Percentiles rank a stretch among this genome's conserved stretches.
These are phyloP conservation scores for Mobula hypostoma DNA, from an alignment of 2,113 vertebrate species.

Conservation along the genomic window DNA sequence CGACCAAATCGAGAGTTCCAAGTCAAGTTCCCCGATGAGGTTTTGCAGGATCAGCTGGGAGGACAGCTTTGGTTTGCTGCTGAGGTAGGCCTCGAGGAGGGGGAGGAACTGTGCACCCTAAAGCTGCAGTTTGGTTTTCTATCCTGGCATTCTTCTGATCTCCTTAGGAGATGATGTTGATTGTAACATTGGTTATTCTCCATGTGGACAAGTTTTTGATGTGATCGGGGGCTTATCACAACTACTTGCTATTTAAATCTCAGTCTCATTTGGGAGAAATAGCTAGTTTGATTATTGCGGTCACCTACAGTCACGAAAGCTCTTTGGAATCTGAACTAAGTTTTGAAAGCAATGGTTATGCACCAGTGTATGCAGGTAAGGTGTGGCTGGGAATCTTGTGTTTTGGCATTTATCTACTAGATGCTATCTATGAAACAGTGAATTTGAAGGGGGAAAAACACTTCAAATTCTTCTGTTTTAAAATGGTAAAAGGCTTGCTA, in stretches of 20 bases:
- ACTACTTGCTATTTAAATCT: background rate
- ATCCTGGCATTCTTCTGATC: background rate
- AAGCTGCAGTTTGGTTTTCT: background rate
- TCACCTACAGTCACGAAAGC: background rate
- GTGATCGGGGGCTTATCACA: background rate
- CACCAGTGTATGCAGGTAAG: background rate
- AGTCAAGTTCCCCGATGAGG: conserved; percentile 61
- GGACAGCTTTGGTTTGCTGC: conserved; percentile 62
- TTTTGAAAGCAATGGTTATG: background rate
- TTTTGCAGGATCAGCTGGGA: conserved; percentile 53
- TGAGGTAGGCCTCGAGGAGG: conserved; percentile 48
- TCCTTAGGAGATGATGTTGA: background rate
- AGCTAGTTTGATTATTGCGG: background rate
- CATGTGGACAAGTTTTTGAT: background rate
- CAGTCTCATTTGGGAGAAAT: background rate
- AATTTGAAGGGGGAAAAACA: background rate
- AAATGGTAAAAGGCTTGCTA: background rate
- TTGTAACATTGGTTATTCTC: background rate
- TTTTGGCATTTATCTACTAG: background rate
- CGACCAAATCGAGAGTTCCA: conserved; percentile 57
- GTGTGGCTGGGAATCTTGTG: background rate
- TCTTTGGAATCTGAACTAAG: background rate
- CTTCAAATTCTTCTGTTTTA: background rate
- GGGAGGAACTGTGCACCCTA: background rate
- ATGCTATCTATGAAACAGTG: background rate